phyloP scores from a whole-genome alignment of 2,113 vertebrate species.

The Colius striatus region DNA sequence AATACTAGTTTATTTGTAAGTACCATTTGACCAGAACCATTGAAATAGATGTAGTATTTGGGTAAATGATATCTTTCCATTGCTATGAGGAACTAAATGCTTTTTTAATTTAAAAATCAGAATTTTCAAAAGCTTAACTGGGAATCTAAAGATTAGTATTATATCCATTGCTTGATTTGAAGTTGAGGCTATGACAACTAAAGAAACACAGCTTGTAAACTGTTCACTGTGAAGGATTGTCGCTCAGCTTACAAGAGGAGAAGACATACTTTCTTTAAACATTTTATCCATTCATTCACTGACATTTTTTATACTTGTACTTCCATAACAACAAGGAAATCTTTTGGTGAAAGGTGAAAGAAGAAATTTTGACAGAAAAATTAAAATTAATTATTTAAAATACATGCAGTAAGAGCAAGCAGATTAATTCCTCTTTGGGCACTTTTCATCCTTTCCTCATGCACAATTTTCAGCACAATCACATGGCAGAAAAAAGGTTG shows the following conservation, averaged over 20 bases:
- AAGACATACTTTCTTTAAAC: neutral
- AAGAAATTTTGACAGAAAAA: neutral
- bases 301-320: neutral
- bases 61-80: neutral
- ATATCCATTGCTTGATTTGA: neutral
- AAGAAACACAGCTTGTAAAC: neutral
- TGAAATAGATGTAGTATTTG: neutral
- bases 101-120: neutral
- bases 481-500: neutral
- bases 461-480: neutral
- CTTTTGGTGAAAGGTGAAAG: neutral
- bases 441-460: neutral
- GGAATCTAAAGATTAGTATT: neutral
- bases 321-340: neutral
- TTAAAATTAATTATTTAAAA: neutral
- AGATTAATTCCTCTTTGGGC: neutral
- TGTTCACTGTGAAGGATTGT: neutral
- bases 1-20: neutral
- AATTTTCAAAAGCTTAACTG: neutral
- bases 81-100: accelerated
- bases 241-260: neutral
- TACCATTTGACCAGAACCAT: neutral
- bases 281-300: neutral
- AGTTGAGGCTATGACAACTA: neutral
- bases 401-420: neutral